These are phyloP conservation scores for Gari tellinella DNA, from an alignment of 2,888 invertebrate genomes.

Conservation along the genomic window DNA sequence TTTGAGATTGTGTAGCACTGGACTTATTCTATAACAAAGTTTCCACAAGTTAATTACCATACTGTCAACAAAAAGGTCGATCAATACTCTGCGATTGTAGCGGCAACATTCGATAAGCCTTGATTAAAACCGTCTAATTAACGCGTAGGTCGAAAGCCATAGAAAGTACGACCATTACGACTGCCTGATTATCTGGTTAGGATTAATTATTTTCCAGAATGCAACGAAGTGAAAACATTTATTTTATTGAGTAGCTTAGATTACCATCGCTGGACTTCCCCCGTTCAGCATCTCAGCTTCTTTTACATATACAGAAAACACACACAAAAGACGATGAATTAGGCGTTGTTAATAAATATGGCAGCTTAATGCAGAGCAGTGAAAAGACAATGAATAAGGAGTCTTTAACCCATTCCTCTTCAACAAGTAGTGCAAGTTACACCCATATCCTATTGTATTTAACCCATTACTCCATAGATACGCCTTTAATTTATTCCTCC, in stretches of 20 bases:
- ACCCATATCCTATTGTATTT: too few relatives aligned
- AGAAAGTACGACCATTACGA: slow-evolving; percentile 22
- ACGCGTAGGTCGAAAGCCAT: slow-evolving; percentile 47
- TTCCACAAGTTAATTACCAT: slow-evolving; percentile 47
- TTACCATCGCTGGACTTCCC: too few relatives aligned
- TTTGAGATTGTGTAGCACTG: slow-evolving; percentile 34
- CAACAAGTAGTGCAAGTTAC: too few relatives aligned
- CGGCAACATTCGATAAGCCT: slow-evolving; percentile 52
- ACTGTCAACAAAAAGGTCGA: slow-evolving; percentile 37
- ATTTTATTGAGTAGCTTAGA: slow-evolving; percentile 4
- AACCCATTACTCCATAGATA: too few relatives aligned
- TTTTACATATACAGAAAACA: too few relatives aligned
- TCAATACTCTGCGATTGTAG: slow-evolving; percentile 9
- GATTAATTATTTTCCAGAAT: slow-evolving; percentile 30
- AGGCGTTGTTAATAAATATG: too few relatives aligned
- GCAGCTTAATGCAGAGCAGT: too few relatives aligned
- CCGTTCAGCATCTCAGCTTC: too few relatives aligned
- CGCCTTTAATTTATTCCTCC: too few relatives aligned
- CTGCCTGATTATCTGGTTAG: slow-evolving; percentile 36
- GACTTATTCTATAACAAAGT: slow-evolving; percentile 40
- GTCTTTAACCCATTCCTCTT: too few relatives aligned
- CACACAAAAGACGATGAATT: too few relatives aligned
- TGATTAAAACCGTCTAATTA: slow-evolving; percentile 61
- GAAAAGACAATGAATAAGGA: too few relatives aligned
- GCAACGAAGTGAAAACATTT: slow-evolving; percentile 17